Evolutionary conservation across 2,113 vertebrate species (phyloP).

Genomic region (Caracal caracal): DNA sequence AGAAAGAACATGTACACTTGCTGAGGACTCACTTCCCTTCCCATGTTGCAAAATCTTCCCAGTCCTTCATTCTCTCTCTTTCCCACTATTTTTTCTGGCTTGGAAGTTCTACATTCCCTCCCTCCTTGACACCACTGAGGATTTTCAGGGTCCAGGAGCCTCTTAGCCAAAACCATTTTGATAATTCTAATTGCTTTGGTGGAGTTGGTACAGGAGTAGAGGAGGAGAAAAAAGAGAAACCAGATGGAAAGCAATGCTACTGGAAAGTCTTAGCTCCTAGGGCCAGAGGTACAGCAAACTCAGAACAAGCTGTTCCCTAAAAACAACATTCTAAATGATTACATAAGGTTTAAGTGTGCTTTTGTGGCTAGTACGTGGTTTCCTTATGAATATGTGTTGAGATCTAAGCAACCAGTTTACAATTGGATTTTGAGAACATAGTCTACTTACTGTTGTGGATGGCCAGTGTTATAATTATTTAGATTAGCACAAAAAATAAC

Average conservation of each 20-base stretch:
- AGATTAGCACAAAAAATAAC: slow-evolving; percentile 32
- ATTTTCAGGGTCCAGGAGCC: background rate
- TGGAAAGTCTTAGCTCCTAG: background rate
- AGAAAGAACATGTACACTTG: background rate
- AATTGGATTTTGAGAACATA: slow-evolving; percentile 2
- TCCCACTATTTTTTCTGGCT: background rate
- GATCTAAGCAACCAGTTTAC: slow-evolving; percentile 5
- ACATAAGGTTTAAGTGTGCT: background rate
- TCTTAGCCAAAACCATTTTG: background rate
- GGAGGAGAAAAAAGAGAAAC: background rate
- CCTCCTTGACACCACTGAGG: background rate
- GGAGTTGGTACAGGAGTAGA: background rate
- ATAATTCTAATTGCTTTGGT: background rate
- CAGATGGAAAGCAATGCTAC: background rate
- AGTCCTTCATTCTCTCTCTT: background rate
- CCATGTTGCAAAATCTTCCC: background rate
- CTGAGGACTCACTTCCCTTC: background rate
- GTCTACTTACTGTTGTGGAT: background rate
- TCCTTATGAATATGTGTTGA: slow-evolving; percentile 9
- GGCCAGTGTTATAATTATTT: slow-evolving; percentile 5
- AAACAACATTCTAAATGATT: slow-evolving; percentile 3
- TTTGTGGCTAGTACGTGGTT: background rate
- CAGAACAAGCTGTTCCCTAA: background rate
- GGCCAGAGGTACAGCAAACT: background rate
- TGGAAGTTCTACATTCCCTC: background rate